Evolutionary conservation across 1,140 invertebrate genomes (phyloP), one percentile per base, ranked within the genome.

Genomic region (Bombyx mori): DNA sequence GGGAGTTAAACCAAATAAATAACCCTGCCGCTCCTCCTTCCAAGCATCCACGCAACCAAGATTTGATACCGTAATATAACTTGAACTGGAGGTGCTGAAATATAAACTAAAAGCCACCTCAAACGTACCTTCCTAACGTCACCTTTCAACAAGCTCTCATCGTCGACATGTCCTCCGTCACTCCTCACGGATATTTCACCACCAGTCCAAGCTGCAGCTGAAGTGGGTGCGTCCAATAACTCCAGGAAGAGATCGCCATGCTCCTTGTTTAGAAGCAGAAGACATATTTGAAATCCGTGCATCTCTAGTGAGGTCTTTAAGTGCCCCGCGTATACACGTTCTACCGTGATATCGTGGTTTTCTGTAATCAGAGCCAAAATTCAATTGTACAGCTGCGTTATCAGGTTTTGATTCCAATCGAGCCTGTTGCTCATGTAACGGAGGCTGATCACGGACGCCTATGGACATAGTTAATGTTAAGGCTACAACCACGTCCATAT

Each of bases 271-370:
- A 94, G 68, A 69, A 91, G 90, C 10, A 96, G 68, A 9, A 96
- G 53, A 35, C 92, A 92, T 22, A 97, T 88, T 62, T 95, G 94
- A 54, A 96, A 83, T 1, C 95, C 96, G 56, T 91, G 89, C 91
- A 95, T 96, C 65, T 96, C 92, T 52, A 96, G 85, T 0, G 95
- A 96, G 3, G 94, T 95, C 89, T 96, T 93, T 49, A 94, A 86
- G 51, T 91, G 83, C 2, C 94, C 95, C 49, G 89, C 89, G 77
- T 93, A 96, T 6, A 92, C 85, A 54, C 95, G 87, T 58, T 91
- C 79, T 3, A 93, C 82, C 43, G 68, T 75, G 3, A 94, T 88
- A 5, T 88, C 78, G 68, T 87, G 86, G n/a, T 68, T 77, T 62
- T 79, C 92, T 93, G 54, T n/a, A 56, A 56, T 22, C 9, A 44